A percentile compares a stretch with the other conserved stretches of the same genome.
Conservation (phyloP, 2,113 vertebrate genomes). For the Otocyon megalotis region DNA sequence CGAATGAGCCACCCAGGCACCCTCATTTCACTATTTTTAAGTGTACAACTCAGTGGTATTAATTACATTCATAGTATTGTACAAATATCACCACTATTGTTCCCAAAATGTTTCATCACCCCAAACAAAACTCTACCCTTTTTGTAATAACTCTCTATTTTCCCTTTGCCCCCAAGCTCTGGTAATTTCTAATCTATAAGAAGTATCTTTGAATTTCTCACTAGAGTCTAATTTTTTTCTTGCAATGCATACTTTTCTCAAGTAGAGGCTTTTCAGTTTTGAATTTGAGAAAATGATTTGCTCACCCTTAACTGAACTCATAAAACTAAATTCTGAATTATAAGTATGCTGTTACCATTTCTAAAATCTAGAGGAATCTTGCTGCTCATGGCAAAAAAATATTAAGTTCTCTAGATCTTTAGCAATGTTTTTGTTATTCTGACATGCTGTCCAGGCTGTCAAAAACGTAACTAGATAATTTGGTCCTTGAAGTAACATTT, state of each 20-base stretch:
- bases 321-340: conserved; percentile 23
- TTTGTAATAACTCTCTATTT: neutral
- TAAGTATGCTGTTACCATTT: neutral
- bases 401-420: conserved; percentile 1
- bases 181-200: neutral
- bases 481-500: conserved; percentile 58
- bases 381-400: conserved; percentile 58
- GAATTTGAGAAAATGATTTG: conserved; percentile 54
- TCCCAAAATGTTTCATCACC: neutral
- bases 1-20: neutral
- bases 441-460: conserved; percentile 51
- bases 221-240: conserved; percentile 27
- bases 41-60: neutral
- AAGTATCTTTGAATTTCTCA: neutral
- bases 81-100: neutral
- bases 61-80: neutral
- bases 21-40: neutral
- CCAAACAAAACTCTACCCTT: neutral
- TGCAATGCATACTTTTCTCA: neutral
- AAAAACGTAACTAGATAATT: conserved; percentile 70
- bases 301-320: conserved; percentile 42
- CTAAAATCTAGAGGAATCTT: conserved; percentile 38
- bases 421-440: conserved; percentile 60
- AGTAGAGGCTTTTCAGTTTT: neutral
- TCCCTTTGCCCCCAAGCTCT: neutral